phyloP scores from a whole-genome alignment of 1,140 invertebrate species.

The Macrotrachela quadricornifera region DNA sequence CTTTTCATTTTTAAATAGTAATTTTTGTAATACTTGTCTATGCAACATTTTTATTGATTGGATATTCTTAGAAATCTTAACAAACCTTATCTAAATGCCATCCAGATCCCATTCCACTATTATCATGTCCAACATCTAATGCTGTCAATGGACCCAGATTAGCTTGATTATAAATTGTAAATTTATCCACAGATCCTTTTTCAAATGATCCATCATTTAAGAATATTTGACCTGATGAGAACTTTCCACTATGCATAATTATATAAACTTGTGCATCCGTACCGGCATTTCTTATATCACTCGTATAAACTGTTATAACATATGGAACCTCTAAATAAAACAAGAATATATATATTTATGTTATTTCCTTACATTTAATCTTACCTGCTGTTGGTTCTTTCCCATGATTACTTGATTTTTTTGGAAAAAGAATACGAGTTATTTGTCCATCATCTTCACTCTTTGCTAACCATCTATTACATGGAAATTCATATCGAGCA shows the following conservation, averaged over 20 bases:
- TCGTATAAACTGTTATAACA: conserved; percentile 22
- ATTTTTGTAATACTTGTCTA: no score
- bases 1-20: no score
- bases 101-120: conserved; percentile 19
- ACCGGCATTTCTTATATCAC: conserved; percentile 21
- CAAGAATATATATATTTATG: no score
- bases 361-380: no score
- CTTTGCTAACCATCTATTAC: conserved; percentile 26
- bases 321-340: conserved; percentile 21
- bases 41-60: no score
- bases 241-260: conserved; percentile 21
- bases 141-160: conserved; percentile 23
- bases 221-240: conserved; percentile 25
- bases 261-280: conserved; percentile 25
- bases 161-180: conserved; percentile 20
- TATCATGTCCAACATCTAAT: conserved; percentile 29
- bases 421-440: conserved; percentile 19
- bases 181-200: conserved; percentile 20
- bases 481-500: conserved; percentile 23
- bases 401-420: no score
- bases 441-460: conserved; percentile 26
- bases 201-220: conserved; percentile 23
- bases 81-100: conserved; percentile 27
- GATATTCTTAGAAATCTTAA: no score
- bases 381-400: no score